Conservation (phyloP, 1,140 invertebrate genomes). For the Hydropsyche tenuis region DNA sequence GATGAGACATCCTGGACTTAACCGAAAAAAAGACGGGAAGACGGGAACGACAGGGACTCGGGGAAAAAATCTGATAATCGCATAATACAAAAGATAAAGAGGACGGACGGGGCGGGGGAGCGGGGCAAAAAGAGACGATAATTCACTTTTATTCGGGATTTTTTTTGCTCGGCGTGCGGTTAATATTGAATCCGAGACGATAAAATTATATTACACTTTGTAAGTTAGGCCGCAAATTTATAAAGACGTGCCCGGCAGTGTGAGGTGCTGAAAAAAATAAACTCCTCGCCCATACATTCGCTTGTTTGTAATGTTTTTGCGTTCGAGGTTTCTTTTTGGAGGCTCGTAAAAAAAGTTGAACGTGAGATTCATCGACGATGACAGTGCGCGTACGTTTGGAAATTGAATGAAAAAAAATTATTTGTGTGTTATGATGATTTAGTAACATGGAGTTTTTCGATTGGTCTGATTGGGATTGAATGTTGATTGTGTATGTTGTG, state of each 20-base stretch:
- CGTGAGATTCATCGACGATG: neutral
- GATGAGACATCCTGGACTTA: constrained; percentile 28
- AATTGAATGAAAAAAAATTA: neutral
- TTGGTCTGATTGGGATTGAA: no score
- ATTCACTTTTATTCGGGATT: constrained; percentile 49
- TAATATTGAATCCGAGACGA: constrained; percentile 50
- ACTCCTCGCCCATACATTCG: neutral
- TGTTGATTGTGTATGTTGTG: no score
- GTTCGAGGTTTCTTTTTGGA: neutral
- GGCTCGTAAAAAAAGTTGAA: neutral
- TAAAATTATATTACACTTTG: constrained; percentile 51
- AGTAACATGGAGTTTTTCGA: no score
- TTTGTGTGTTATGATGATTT: no score
- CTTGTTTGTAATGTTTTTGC: constrained; percentile 1
- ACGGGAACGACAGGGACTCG: neutral
- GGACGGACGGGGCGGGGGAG: neutral
- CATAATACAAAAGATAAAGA: constrained; percentile 49
- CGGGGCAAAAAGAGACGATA: constrained; percentile 44
- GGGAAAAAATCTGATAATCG: constrained; percentile 49
- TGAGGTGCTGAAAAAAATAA: constrained; percentile 27
- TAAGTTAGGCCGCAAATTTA: constrained; percentile 50
- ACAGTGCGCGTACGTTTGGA: neutral
- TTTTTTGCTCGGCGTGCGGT: constrained; percentile 37
- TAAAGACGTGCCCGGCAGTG: constrained; percentile 44
- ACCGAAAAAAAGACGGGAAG: neutral